A percentile compares a stretch with the other conserved stretches of the same genome.
phyloP scores from a whole-genome alignment of 2,888 invertebrate genomes.

The Hecatera dysodea region DNA sequence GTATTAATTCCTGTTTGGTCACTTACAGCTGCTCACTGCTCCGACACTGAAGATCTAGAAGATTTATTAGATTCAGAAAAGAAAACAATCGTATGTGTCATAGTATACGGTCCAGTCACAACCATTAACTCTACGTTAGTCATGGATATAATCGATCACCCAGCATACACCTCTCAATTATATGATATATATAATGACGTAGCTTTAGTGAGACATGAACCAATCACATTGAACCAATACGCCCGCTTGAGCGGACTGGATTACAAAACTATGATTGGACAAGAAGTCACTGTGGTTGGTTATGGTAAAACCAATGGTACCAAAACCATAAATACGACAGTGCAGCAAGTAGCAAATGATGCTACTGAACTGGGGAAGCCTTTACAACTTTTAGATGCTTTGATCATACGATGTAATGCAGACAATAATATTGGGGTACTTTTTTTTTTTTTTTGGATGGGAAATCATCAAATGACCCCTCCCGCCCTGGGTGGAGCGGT shows the following conservation, averaged over 20 bases:
- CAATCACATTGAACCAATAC: conserved; percentile 18
- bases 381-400: conserved; percentile 33
- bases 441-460: too few species aligned
- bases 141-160: background rate
- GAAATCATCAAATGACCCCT: too few species aligned
- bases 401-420: conserved; percentile 10
- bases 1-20: conserved; percentile 33
- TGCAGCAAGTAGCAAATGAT: rapidly evolving
- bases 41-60: rapidly evolving
- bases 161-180: background rate
- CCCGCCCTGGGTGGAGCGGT: too few species aligned
- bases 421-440: too few species aligned
- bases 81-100: background rate
- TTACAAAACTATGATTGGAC: conserved; percentile 24
- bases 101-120: conserved; percentile 1
- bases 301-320: conserved; percentile 1
- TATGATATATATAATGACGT: conserved; percentile 23
- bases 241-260: conserved; percentile 45
- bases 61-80: rapidly evolving
- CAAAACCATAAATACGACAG: rapidly evolving
- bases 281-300: conserved; percentile 31
- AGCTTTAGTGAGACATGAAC: conserved; percentile 30
- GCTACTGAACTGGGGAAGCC: conserved; percentile 15
- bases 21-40: conserved; percentile 40
- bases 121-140: background rate